Conservation (phyloP, 2,888 invertebrate species). For the Ceratothoa steindachneri region DNA sequence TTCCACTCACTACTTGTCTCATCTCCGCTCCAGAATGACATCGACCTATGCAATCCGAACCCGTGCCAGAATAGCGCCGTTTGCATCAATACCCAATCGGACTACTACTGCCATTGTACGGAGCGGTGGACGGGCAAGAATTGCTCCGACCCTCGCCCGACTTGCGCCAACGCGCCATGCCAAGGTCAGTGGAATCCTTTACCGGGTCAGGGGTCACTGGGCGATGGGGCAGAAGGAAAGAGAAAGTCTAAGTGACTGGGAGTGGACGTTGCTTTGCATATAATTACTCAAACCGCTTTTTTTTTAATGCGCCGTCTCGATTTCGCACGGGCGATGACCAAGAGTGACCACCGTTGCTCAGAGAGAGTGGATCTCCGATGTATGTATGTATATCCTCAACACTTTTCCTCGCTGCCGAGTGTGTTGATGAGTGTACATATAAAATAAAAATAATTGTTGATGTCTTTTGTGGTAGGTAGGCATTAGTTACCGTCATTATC, state of each 20-base stretch:
- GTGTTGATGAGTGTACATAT: too few species aligned
- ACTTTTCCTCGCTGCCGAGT: too few species aligned
- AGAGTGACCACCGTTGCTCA: too few species aligned
- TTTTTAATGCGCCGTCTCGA: too few species aligned
- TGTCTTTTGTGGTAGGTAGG: too few species aligned
- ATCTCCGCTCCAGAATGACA: conserved; percentile 78
- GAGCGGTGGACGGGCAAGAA: conserved; percentile 83
- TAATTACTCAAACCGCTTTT: too few species aligned
- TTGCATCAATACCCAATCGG: conserved; percentile 70
- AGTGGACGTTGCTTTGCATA: not conserved
- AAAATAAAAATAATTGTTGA: too few species aligned
- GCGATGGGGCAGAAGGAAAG: not conserved
- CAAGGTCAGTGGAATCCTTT: conserved; percentile 35
- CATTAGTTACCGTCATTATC: too few species aligned
- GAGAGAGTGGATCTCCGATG: too few species aligned
- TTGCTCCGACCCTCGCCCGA: conserved; percentile 55
- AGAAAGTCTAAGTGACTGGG: not conserved
- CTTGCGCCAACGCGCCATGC: conserved; percentile 40
- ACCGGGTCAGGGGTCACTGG: not conserved
- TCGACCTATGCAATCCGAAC: conserved; percentile 72
- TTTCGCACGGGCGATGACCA: too few species aligned
- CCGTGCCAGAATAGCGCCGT: conserved; percentile 85
- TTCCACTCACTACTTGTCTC: too few species aligned
- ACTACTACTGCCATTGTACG: conserved; percentile 84
- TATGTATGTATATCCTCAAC: too few species aligned